Percentiles rank a stretch among this genome's conserved stretches.
These are phyloP conservation scores for Sebastes miniatus DNA, from an alignment of 2,797 vertebrate species.

Conservation along the genomic window DNA sequence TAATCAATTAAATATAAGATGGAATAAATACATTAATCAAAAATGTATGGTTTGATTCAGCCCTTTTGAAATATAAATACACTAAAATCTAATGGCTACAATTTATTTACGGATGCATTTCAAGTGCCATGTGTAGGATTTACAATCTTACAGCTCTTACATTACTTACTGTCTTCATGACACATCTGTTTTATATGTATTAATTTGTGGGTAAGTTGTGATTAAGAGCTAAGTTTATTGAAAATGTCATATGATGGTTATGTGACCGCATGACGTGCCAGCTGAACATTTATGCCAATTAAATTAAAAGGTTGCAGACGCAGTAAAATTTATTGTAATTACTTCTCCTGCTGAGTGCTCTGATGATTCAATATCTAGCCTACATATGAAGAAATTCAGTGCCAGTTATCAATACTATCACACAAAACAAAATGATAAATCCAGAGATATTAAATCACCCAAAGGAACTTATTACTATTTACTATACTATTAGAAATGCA, in stretches of 20 bases:
- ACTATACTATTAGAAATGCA: not conserved
- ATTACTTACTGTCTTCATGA: not conserved
- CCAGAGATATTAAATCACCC: constrained; percentile 5
- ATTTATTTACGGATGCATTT: not conserved
- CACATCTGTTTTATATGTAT: not conserved
- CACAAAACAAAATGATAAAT: constrained; percentile 20
- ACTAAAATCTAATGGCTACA: not conserved
- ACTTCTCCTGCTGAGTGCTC: not conserved
- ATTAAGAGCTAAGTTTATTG: not conserved
- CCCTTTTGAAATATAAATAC: not conserved
- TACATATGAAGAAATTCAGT: not conserved
- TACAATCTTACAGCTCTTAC: not conserved
- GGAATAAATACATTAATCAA: not conserved
- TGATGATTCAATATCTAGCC: not conserved
- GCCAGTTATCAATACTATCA: not conserved
- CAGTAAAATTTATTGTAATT: not conserved
- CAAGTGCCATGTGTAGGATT: not conserved
- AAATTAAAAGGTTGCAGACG: not conserved
- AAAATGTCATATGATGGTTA: not conserved
- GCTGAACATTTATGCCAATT: not conserved
- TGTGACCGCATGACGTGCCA: not conserved
- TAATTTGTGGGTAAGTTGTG: not conserved
- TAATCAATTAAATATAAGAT: not conserved
- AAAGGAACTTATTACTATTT: not conserved
- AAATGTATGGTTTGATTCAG: not conserved